These are phyloP conservation scores for Sciurus niger DNA, from an alignment of 2,113 vertebrate species.

Conservation along the genomic window DNA sequence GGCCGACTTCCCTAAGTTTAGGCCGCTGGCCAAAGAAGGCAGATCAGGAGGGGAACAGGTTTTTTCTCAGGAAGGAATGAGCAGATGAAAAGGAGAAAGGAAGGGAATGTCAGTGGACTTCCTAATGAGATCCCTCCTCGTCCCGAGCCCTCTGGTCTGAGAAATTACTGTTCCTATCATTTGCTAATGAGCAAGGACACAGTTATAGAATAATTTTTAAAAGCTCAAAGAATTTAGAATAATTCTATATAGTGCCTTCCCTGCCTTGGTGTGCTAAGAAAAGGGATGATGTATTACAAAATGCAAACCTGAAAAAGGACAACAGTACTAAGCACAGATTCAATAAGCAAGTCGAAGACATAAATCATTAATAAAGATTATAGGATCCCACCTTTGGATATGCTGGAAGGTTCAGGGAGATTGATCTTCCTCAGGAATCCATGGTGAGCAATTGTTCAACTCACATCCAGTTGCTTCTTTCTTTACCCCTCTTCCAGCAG, in stretches of 20 bases:
- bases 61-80: constrained; percentile 24
- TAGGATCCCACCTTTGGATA: background rate
- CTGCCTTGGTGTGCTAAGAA: background rate
- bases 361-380: background rate
- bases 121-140: constrained; percentile 70
- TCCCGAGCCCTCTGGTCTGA: constrained; percentile 67
- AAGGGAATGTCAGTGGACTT: constrained; percentile 61
- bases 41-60: background rate
- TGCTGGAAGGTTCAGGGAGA: background rate
- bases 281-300: constrained; percentile 40
- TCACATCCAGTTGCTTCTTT: background rate
- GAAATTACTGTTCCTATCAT: constrained; percentile 49
- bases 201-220: constrained; percentile 58
- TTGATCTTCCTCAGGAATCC: background rate
- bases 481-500: background rate
- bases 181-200: constrained; percentile 69
- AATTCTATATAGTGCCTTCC: background rate
- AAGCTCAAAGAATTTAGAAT: background rate
- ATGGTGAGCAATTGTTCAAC: background rate
- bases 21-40: constrained; percentile 17
- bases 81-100: constrained; percentile 52
- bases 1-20: constrained; percentile 37
- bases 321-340: background rate
- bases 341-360: background rate
- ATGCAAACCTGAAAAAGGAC: background rate